Evolutionary conservation across 2,888 invertebrate species (phyloP), one percentile per base, ranked within the genome.

Genomic region (Megamerina dolium): DNA sequence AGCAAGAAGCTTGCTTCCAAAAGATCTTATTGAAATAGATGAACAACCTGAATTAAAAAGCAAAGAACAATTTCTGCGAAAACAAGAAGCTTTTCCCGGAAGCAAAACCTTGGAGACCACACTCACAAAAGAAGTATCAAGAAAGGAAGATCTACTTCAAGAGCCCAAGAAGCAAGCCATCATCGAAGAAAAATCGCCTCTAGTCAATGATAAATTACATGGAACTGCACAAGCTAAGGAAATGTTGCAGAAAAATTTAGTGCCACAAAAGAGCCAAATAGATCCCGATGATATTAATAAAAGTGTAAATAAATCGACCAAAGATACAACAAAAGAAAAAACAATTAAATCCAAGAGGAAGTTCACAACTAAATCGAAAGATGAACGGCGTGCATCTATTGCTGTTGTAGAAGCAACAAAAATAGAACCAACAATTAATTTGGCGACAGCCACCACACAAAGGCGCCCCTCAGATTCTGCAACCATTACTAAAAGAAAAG

Each of bases 391-490:
- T 10, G 65, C 68, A 12, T 68, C 68, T 1, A 60, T 69, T 46
- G 66, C 68, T 4, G 65, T 64, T 4, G 61, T 64, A n/a, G 68
- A 68, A 46, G 56, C 55, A 35, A 64, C 66, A 4, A 61, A 57
- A 55, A 66, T 65, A 41, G 61, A 59, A 43, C 49, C 58, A 12
- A 38, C 55, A 6, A 44, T 55, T 23, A 53, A 53, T 44, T 37
- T 45, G 30, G 29, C 45, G 6, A 19, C 47, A 26, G 35, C 49
- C 20, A 47, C 55, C 18, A 48, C 46, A 49, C 60, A 61, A 47
- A 57, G 68, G 20, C 56, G 69, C 41, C 66, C 67, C 41, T 68
- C 68, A 13, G 68, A 69, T 49, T 66, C 68, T 9, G 64, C 60
- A 43, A 53, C 69, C 32, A 52, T 68, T 46, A 53, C 66, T 4